Conservation (phyloP, 2,888 invertebrate genomes). For the Rhingia rostrata region DNA sequence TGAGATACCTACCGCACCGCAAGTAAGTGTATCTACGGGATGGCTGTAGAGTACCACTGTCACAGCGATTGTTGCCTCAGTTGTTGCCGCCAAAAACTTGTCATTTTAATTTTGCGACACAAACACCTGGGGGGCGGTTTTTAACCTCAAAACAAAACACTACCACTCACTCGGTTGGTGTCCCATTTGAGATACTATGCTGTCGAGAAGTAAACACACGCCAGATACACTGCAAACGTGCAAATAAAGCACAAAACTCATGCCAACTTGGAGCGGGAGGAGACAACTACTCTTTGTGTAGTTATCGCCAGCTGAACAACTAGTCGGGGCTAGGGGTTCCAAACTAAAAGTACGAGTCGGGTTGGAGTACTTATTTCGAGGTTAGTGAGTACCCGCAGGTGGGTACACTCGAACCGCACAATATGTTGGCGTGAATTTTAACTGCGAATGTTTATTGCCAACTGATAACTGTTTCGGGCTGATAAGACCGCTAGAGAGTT, state of each 20-base stretch:
- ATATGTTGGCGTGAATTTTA: slow-evolving; percentile 24
- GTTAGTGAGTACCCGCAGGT: slow-evolving; percentile 23
- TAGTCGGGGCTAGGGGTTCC: too few relatives aligned
- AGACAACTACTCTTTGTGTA: background rate
- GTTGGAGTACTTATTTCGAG: slow-evolving; percentile 11
- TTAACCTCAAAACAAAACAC: slow-evolving; percentile 15
- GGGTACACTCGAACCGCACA: background rate
- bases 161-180: slow-evolving; percentile 13
- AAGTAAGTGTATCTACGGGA: too few relatives aligned
- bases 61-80: slow-evolving; percentile 14
- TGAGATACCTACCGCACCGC: too few relatives aligned
- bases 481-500: slow-evolving; percentile 30
- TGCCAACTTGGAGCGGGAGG: background rate
- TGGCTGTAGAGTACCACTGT: slow-evolving; percentile 1
- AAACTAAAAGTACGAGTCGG: background rate
- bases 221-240: slow-evolving; percentile 28
- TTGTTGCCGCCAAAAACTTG: slow-evolving; percentile 40
- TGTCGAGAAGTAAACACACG: slow-evolving; percentile 37
- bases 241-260: slow-evolving; percentile 22
- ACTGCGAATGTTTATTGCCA: slow-evolving; percentile 34
- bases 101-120: slow-evolving; percentile 24
- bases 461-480: slow-evolving; percentile 31
- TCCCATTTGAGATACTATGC: slow-evolving; percentile 24
- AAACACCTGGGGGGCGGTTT: slow-evolving; percentile 47
- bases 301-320: background rate